Percentiles rank a stretch among this genome's conserved stretches.
phyloP scores from a whole-genome alignment of 2,888 invertebrate genomes.

The Deilephila elpenor region DNA sequence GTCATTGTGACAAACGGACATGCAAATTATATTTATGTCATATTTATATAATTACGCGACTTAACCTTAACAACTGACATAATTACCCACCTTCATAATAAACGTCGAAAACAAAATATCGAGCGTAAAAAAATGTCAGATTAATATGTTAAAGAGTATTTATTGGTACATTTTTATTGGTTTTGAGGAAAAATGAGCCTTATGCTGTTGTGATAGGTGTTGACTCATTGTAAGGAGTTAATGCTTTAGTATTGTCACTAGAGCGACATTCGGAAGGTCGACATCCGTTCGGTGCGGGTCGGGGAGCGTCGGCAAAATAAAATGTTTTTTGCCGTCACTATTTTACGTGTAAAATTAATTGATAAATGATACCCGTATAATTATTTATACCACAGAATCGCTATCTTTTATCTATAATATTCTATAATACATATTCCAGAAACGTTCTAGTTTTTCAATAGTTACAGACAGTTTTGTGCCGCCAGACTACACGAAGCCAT shows the following conservation, averaged over 20 bases:
- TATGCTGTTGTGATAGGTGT: not conserved
- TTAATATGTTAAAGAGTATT: conserved; percentile 2
- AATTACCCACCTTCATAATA: conserved; percentile 27
- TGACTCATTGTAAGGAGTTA: not conserved
- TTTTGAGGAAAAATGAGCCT: not conserved
- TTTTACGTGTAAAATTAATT: not conserved
- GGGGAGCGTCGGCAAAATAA: conserved; percentile 47
- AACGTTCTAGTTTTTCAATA: not conserved
- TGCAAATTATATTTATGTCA: not conserved
- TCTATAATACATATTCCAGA: not conserved
- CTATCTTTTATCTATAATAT: no score
- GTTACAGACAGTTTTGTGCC: not conserved
- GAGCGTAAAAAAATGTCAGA: conserved; percentile 3
- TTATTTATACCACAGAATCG: not conserved
- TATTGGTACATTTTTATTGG: not conserved
- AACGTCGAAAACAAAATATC: conserved; percentile 43
- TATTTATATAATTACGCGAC: not conserved
- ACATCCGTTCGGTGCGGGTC: conserved; percentile 38
- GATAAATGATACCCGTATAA: no score
- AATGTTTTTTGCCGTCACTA: not conserved
- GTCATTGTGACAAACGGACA: not conserved
- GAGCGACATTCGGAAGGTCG: conserved; percentile 59
- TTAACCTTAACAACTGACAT: conserved; percentile 10
- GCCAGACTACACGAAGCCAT: not conserved
- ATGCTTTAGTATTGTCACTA: conserved; percentile 17